Base-by-base conservation (phyloP, 2,888 invertebrate species). In the Limnephilus auricula region DNA sequence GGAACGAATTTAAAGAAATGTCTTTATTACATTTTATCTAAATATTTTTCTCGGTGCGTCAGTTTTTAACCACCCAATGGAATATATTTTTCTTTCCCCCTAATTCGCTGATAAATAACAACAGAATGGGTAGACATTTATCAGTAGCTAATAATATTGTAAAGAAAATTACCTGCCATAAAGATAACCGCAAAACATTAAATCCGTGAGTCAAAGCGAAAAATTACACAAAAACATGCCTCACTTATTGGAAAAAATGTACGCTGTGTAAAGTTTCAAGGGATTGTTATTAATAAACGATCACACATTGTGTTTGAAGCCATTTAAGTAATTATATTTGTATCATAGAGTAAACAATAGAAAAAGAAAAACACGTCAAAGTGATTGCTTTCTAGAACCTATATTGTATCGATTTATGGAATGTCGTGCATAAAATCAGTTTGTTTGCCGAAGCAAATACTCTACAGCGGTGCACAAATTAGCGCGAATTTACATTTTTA, bases 141-240 rank as follows among this genome's bases (percentile, higher is more conserved):
- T 50, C 50, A 87, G 30, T 15, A 65, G 87, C 65, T 87, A 87
- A 87, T 87, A 87, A 87, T 32, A 87, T 65, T 87, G 87, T 65
- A 15, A 87, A 32, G 86, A 87, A 87, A 87, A 87, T 87, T 87
- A 87, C 50, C 65, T 65, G 65, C 87, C 87, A 87, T 87, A 87
- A 87, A 65, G 31, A 40, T 50, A 65, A 87, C 18, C 31, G 87
- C 25, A 87, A 87, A 87, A 50, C 50, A 65, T 65, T 13, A 87
- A 65, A 50, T 32, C 50, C 85, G 45, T 40, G 40, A 37, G 37
- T 45, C 40, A 34, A 85, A 85, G 85, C 40, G 45, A 85, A n/a
- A 85, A 85, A 85, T 85, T 85, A 2, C 45, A 85, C 85, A n/a
- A 85, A 85, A 82, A 40, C 15, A 87, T 6, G n/a, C 25, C 65